Conservation (phyloP, 2,797 vertebrate species). For the Onychomys torridus region DNA sequence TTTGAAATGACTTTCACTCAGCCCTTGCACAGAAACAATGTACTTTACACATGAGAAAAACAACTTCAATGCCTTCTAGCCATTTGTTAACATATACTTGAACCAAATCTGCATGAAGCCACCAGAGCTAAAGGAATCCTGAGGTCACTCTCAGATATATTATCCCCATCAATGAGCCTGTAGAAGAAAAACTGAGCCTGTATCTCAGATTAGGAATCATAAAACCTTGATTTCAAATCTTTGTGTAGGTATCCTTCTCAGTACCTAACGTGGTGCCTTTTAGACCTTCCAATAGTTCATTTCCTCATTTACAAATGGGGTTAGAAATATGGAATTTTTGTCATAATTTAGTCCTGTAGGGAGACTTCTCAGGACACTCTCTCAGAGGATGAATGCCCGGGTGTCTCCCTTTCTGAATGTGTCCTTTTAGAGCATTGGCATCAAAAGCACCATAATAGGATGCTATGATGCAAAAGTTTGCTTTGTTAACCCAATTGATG, state of each 20-base stretch:
- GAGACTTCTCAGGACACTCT: neutral
- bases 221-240: neutral
- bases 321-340: neutral
- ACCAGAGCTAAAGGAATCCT: neutral
- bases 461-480: neutral
- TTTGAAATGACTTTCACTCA: slow-evolving; percentile 18
- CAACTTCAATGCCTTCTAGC: neutral
- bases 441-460: neutral
- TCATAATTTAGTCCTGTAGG: neutral
- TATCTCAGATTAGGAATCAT: neutral
- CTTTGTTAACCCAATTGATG: neutral
- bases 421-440: neutral
- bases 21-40: neutral
- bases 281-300: neutral
- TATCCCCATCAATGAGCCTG: neutral
- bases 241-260: neutral
- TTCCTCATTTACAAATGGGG: neutral
- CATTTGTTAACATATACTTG: neutral
- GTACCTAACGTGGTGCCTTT: neutral
- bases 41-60: neutral
- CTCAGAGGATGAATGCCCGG: neutral
- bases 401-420: neutral
- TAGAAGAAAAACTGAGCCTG: neutral
- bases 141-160: neutral
- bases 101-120: neutral